Conservation (phyloP, 2,888 invertebrate genomes). For the Hypercompe scribonia region DNA sequence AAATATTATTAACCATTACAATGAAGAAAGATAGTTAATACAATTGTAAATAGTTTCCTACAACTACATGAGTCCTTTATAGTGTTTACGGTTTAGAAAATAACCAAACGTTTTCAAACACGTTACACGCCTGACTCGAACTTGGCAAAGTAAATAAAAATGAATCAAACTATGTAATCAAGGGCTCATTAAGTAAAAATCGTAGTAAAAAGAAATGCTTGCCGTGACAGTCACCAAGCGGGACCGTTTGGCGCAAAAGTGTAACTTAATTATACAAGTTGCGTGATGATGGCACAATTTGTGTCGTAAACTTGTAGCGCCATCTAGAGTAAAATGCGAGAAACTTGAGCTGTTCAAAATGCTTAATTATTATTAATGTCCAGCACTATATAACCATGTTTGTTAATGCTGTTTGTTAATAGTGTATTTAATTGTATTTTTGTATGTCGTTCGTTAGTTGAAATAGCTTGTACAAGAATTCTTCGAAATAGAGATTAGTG, state of each 20-base stretch:
- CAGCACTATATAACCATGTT: neutral
- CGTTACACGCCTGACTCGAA: neutral
- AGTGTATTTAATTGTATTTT: neutral
- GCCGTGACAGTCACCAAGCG: conserved; percentile 37
- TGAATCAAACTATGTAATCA: neutral
- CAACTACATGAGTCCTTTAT: neutral
- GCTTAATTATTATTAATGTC: neutral
- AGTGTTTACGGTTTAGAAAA: neutral
- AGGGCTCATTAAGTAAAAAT: conserved; percentile 24
- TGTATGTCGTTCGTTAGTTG: neutral
- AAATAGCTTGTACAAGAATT: neutral
- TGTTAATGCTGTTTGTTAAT: neutral
- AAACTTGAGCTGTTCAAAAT: conserved; percentile 12
- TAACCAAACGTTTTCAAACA: neutral
- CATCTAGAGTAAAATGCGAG: conserved; percentile 28
- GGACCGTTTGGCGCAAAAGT: conserved; percentile 54
- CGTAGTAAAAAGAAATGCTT: conserved; percentile 23
- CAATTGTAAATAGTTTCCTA: neutral
- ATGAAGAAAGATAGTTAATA: too few relatives aligned
- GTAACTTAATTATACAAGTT: conserved; percentile 66
- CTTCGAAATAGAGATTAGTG: neutral
- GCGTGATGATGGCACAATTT: conserved; percentile 50
- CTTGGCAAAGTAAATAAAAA: conserved; percentile 1
- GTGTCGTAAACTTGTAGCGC: conserved; percentile 15
- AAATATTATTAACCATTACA: too few relatives aligned